Evolutionary conservation across 1,140 invertebrate species (phyloP), one percentile per base, ranked within the genome.

Genomic region (Patella vulgata): DNA sequence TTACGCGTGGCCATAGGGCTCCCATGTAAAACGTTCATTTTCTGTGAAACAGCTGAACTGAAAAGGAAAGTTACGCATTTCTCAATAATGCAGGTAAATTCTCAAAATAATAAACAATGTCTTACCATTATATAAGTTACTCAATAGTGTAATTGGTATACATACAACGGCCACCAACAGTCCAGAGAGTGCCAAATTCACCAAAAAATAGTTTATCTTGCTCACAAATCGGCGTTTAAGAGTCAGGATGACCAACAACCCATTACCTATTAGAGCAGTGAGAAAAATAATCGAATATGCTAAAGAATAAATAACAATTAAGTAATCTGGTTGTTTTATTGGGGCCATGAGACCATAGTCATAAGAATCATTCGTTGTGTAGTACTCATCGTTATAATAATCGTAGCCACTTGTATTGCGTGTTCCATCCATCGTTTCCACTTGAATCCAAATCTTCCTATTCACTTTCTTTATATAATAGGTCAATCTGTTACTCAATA

Each of bases 131-230:
- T 75, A 78, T 31, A 78, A 42, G 52, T 74, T 78, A 2, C 55
- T 51, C 2, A 95, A 80, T 8, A 97, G 89, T 0, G 93, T 93
- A 0, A 93, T 89, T 0, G 94, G 93, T 43, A 96, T 84, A 80
- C 94, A 96, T 59, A 95, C 89, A 3, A 96, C 75, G 50, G 96
- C 90, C 44, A 97, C 94, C 77, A 97, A 87, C 55, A 97, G 91
- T 82, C 97, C 95, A 1, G 94, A 94, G 0, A 95, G 86, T 0
- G 95, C 94, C 66, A 97, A 84, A 79, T 96, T 97, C 9, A 95
- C 92, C 68, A 97, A 93, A 82, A 96, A 94, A 78, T 93, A 94
- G 83, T 96, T 96, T 0, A 94, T 97, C 3, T 95, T 92, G 75
- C 92, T 94, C 46, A 92, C 86, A 92, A 97, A 94, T 0, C 88